These are phyloP conservation scores for Todiramphus saurophagus DNA, from an alignment of 2,113 vertebrate species.

Conservation along the genomic window DNA sequence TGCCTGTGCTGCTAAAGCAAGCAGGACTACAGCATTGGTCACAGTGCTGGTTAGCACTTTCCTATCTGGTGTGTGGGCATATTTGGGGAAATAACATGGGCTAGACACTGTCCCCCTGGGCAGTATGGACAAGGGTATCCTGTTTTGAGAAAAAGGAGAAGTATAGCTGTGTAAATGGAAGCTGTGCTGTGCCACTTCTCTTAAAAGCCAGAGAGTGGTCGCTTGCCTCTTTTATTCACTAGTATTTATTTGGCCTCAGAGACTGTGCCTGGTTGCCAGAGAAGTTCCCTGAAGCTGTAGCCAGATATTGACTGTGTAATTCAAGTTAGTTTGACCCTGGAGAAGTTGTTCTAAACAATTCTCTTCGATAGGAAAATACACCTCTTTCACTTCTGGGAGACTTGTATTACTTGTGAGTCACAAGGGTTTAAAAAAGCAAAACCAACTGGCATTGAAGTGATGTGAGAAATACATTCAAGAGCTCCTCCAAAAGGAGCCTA, in stretches of 20 bases:
- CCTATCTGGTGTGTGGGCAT: neutral
- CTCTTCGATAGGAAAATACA: slow-evolving; percentile 32
- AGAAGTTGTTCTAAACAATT: slow-evolving; percentile 46
- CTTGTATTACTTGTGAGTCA: slow-evolving; percentile 22
- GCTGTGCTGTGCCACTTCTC: neutral
- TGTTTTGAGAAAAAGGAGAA: neutral
- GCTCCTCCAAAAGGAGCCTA: neutral
- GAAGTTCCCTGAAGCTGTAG: slow-evolving; percentile 6
- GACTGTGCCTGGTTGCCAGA: neutral
- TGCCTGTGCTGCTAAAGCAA: neutral
- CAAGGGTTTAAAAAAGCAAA: slow-evolving; percentile 16
- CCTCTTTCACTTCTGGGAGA: slow-evolving; percentile 24
- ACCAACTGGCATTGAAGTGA: neutral
- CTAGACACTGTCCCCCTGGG: neutral
- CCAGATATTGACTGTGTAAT: slow-evolving; percentile 46
- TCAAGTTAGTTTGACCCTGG: slow-evolving; percentile 58
- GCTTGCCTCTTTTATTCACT: slow-evolving; percentile 30
- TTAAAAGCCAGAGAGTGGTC: neutral
- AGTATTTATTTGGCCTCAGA: slow-evolving; percentile 51
- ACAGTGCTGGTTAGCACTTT: neutral
- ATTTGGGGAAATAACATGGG: neutral
- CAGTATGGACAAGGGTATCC: neutral
- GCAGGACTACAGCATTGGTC: neutral
- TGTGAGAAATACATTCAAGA: neutral
- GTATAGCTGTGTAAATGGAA: neutral